Conservation (phyloP, 23 tunicate genomes). For the Trididemnum miniatum region DNA sequence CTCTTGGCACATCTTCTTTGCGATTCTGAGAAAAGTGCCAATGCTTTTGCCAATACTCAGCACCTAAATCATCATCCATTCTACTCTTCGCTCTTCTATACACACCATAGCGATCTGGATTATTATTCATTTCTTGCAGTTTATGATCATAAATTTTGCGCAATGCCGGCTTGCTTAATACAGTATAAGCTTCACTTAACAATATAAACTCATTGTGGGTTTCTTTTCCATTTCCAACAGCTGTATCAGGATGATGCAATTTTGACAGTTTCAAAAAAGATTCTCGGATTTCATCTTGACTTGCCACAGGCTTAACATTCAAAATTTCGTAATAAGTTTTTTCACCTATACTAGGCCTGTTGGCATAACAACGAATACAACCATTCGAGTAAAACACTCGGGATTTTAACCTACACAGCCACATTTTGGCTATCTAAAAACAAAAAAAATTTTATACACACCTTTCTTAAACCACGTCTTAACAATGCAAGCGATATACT, state of each 20-base stretch:
- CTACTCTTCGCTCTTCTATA: slow-evolving; percentile 28
- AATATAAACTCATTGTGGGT: slow-evolving; percentile 43
- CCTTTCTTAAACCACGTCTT: too few relatives aligned
- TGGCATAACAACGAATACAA: too few relatives aligned
- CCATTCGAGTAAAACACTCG: too few relatives aligned
- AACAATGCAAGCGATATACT: too few relatives aligned
- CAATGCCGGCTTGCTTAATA: slow-evolving; percentile 27
- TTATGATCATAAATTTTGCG: slow-evolving; percentile 29
- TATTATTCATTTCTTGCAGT: slow-evolving; percentile 1
- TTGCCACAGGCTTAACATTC: slow-evolving; percentile 21
- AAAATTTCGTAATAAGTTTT: slow-evolving; percentile 24
- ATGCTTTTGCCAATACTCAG: slow-evolving; percentile 37
- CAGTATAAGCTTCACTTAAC: slow-evolving; percentile 39
- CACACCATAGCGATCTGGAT: slow-evolving; percentile 33
- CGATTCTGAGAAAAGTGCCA: slow-evolving; percentile 30
- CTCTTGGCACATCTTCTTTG: slow-evolving; percentile 53
- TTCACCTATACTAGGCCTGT: too few relatives aligned
- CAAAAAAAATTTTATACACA: too few relatives aligned
- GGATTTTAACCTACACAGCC: too few relatives aligned
- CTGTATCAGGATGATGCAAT: slow-evolving; percentile 41
- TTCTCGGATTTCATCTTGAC: slow-evolving; percentile 28
- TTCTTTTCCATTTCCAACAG: slow-evolving; percentile 18
- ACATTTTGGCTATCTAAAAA: too few relatives aligned
- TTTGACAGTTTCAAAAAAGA: slow-evolving; percentile 47
- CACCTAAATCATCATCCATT: slow-evolving; percentile 18